A percentile compares a stretch with the other conserved stretches of the same genome.
Evolutionary conservation across 2,888 invertebrate genomes (phyloP).

Genomic region (Drosophila mimetica): DNA sequence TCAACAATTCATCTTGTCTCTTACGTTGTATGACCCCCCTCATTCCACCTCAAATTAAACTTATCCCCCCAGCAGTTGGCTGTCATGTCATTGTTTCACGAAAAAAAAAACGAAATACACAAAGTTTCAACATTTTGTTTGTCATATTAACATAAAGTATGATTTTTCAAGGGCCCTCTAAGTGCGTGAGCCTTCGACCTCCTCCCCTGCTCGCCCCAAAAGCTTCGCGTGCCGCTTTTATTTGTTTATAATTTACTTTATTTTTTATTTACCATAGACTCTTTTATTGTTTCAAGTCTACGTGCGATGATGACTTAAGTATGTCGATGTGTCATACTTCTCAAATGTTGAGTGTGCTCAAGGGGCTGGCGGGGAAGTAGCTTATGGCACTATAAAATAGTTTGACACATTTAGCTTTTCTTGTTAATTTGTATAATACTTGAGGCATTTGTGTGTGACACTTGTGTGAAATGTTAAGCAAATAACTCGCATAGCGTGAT

Average conservation of each 20-base stretch:
- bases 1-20: conserved; percentile 15
- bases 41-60: conserved; percentile 38
- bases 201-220: not conserved
- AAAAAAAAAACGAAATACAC: conserved; percentile 26
- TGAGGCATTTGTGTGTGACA: conserved; percentile 50
- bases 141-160: conserved; percentile 78
- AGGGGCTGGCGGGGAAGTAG: conserved; percentile 18
- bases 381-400: conserved; percentile 53
- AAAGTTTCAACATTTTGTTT: conserved; percentile 74
- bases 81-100: conserved; percentile 53
- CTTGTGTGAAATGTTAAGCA: conserved; percentile 55
- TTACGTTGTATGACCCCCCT: not conserved
- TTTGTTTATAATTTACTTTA: conserved; percentile 58
- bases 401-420: conserved; percentile 64
- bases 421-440: conserved; percentile 36
- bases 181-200: conserved; percentile 33
- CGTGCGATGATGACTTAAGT: conserved; percentile 49
- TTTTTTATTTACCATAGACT: conserved; percentile 38
- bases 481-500: conserved; percentile 29
- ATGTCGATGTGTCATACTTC: conserved; percentile 50
- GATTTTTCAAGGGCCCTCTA: conserved; percentile 71
- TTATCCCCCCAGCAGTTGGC: conserved; percentile 33
- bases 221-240: conserved; percentile 62
- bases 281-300: conserved; percentile 71
- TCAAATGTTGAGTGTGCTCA: conserved; percentile 36